phyloP scores from a whole-genome alignment of 2,113 vertebrate genomes.

The Romanogobio albipinnatus region DNA sequence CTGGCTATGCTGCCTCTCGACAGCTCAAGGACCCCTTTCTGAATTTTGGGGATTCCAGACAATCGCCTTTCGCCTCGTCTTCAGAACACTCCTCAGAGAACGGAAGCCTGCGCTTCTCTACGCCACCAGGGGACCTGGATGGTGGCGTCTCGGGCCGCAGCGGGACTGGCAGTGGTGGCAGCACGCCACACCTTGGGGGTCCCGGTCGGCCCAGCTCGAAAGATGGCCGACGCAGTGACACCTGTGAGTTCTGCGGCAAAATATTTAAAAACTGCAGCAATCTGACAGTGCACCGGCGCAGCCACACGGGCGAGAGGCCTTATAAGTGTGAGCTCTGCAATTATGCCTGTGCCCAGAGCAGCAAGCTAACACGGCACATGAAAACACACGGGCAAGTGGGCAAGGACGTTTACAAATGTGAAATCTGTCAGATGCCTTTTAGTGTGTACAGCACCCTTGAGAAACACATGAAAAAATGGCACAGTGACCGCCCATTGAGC shows the following conservation, averaged over 20 bases:
- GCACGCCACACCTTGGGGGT: conserved; percentile 97
- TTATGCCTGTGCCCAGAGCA: conserved; percentile 99
- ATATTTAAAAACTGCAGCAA: conserved; percentile 99
- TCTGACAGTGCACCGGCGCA: conserved; percentile 99
- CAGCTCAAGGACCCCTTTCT: conserved; percentile 99
- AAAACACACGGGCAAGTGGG: conserved; percentile 99
- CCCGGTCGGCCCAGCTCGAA: conserved; percentile 95
- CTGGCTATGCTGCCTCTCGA: conserved; percentile 95
- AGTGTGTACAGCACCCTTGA: conserved; percentile 99
- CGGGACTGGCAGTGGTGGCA: conserved; percentile 96
- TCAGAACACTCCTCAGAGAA: conserved; percentile 99
- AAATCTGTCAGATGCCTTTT: conserved; percentile 99
- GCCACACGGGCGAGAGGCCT: conserved; percentile 99
- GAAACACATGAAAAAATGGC: conserved; percentile 99
- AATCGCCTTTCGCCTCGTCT: conserved; percentile 99
- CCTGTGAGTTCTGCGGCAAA: conserved; percentile 99
- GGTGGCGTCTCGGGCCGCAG: conserved; percentile 97
- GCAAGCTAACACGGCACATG: conserved; percentile 99
- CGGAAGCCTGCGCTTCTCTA: conserved; percentile 98
- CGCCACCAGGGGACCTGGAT: conserved; percentile 95
- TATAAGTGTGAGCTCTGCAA: conserved; percentile 99
- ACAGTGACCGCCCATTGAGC: conserved; percentile 99
- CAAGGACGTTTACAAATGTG: conserved; percentile 99
- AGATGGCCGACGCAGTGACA: conserved; percentile 98
- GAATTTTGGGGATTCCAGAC: conserved; percentile 98